A percentile compares a stretch with the other conserved stretches of the same genome.
These are phyloP conservation scores for Anhinga rufa DNA, from an alignment of 2,113 vertebrate genomes.

Conservation along the genomic window DNA sequence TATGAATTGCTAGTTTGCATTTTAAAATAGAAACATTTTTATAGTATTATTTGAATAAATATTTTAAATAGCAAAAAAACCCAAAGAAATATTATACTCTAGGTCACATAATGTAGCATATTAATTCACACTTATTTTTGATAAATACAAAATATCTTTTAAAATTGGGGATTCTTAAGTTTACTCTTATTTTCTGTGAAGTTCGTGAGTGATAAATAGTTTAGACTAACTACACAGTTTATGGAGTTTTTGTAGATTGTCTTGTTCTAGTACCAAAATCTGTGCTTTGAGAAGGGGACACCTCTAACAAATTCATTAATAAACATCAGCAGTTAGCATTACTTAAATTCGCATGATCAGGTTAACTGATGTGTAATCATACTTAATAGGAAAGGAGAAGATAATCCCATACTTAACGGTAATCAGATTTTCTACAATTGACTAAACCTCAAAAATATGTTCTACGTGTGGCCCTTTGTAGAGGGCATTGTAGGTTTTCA, in stretches of 20 bases:
- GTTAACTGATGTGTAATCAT: neutral
- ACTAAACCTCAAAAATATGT: neutral
- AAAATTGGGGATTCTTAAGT: neutral
- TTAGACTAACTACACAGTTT: neutral
- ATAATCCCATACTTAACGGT: neutral
- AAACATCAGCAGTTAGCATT: neutral
- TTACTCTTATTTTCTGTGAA: neutral
- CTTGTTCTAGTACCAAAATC: neutral
- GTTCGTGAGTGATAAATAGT: neutral
- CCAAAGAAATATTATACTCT: neutral
- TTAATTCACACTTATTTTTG: slow-evolving; percentile 3
- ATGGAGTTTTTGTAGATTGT: neutral
- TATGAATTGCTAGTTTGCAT: slow-evolving; percentile 1
- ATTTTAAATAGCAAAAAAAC: slow-evolving; percentile 41
- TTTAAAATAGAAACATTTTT: slow-evolving; percentile 32
- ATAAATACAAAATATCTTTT: neutral
- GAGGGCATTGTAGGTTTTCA: neutral
- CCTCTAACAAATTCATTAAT: neutral
- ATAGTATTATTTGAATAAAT: neutral
- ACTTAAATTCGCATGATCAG: neutral
- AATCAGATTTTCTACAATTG: neutral
- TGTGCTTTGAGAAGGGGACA: neutral
- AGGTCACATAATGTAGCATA: neutral
- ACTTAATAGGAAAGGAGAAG: neutral
- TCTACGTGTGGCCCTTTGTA: neutral